Conservation (phyloP, 2,888 invertebrate genomes). For the Xanthorhoe designata region DNA sequence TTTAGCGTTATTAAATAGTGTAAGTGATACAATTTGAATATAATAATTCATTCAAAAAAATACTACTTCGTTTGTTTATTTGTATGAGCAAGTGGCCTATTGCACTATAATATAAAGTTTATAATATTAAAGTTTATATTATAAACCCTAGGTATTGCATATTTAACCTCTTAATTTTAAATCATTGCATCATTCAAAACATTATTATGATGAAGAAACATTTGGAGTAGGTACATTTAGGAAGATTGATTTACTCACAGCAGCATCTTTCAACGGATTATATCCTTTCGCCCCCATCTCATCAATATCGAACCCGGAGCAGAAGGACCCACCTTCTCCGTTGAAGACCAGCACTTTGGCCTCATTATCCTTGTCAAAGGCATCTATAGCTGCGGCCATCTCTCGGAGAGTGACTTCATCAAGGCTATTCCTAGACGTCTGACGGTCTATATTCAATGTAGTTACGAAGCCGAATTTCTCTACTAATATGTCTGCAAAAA, state of each 20-base stretch:
- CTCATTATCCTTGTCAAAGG: conserved; percentile 91
- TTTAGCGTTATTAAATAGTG: too few species aligned
- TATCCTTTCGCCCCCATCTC: conserved; percentile 87
- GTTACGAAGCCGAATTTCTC: conserved; percentile 89
- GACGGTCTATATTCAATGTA: conserved; percentile 95
- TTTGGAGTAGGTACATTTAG: background rate
- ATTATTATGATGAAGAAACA: too few species aligned
- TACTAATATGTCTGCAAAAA: conserved; percentile 72
- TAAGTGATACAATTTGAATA: too few species aligned
- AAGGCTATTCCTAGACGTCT: conserved; percentile 93
- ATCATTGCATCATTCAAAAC: too few species aligned
- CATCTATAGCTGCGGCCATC: conserved; percentile 89
- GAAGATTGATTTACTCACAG: conserved; percentile 58
- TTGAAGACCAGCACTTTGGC: conserved; percentile 92
- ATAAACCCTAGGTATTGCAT: too few species aligned
- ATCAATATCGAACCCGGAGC: conserved; percentile 95
- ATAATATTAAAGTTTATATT: too few species aligned
- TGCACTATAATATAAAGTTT: too few species aligned
- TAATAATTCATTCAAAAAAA: too few species aligned
- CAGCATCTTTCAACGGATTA: conserved; percentile 69
- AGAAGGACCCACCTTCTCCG: conserved; percentile 97
- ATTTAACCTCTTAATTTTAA: too few species aligned
- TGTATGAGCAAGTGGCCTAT: too few species aligned
- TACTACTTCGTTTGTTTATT: too few species aligned
- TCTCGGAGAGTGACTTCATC: conserved; percentile 88